These are phyloP conservation scores for Julus scandinavius DNA, from an alignment of 2,888 invertebrate genomes.

Conservation along the genomic window DNA sequence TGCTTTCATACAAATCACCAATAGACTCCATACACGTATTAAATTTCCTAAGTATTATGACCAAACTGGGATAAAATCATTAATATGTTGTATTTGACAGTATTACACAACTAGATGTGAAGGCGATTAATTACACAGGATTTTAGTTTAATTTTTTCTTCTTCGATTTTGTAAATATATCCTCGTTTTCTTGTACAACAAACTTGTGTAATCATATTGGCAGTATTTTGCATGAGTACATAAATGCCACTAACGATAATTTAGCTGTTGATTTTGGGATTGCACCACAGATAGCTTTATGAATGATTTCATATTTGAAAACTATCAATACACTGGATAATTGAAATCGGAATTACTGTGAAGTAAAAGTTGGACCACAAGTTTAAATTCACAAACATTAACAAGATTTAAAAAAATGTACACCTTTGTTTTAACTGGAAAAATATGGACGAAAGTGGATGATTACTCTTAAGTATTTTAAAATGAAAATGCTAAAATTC, in stretches of 20 bases:
- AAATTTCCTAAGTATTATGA: background rate
- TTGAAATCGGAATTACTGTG: background rate
- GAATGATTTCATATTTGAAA: background rate
- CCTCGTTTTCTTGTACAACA: background rate
- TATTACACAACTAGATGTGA: background rate
- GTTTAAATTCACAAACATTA: slow-evolving; percentile 12
- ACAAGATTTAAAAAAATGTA: slow-evolving; percentile 5
- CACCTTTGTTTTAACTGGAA: background rate
- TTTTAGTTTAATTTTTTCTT: background rate
- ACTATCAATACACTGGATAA: background rate
- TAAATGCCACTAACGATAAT: background rate
- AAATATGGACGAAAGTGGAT: slow-evolving; percentile 10
- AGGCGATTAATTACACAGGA: background rate
- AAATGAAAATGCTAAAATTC: background rate
- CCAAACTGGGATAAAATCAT: background rate
- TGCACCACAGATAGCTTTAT: background rate
- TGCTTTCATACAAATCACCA: background rate
- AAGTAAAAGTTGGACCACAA: slow-evolving; percentile 19
- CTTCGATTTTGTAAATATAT: background rate
- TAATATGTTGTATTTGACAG: background rate
- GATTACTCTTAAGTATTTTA: background rate
- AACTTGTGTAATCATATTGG: background rate
- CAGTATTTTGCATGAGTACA: background rate
- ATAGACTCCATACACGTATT: background rate
- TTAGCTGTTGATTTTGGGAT: background rate